Conservation (phyloP, 2,113 vertebrate species). For the Callionymus lyra region DNA sequence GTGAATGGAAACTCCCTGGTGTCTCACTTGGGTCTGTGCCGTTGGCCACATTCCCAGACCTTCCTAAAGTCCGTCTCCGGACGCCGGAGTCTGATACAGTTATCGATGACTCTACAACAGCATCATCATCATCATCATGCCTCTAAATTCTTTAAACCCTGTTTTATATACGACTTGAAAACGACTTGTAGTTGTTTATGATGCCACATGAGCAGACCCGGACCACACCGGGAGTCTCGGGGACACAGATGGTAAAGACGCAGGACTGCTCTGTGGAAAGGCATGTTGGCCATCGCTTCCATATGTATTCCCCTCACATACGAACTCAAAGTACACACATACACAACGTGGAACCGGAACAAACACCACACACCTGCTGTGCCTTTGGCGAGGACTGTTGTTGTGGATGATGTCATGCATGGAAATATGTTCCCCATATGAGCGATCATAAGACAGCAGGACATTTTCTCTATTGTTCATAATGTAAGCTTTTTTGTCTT, state of each 20-base stretch:
- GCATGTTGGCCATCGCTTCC: conserved; percentile 12
- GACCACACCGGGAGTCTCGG: conserved; percentile 10
- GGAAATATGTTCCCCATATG: neutral
- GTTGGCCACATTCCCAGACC: conserved; percentile 45
- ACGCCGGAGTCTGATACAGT: conserved; percentile 16
- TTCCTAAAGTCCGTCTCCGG: conserved; percentile 18
- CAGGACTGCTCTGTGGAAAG: conserved; percentile 23
- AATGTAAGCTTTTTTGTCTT: conserved; percentile 36
- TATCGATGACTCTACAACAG: conserved; percentile 6
- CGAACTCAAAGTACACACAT: conserved; percentile 12
- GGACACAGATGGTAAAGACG: conserved; percentile 48
- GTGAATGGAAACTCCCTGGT: conserved; percentile 52
- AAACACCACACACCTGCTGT: conserved; percentile 31
- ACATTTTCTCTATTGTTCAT: conserved; percentile 15
- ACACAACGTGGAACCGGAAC: conserved; percentile 15
- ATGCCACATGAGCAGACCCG: no score
- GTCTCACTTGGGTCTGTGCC: conserved; percentile 39
- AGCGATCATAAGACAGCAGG: neutral
- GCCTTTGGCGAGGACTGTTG: conserved; percentile 18
- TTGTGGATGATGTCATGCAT: conserved; percentile 37
- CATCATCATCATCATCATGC: no score
- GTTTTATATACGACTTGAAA: no score
- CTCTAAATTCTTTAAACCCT: no score
- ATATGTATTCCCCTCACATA: conserved; percentile 18
- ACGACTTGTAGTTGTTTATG: no score